These are phyloP conservation scores for Urocitellus parryii DNA, from an alignment of 2,113 vertebrate genomes.

Conservation along the genomic window DNA sequence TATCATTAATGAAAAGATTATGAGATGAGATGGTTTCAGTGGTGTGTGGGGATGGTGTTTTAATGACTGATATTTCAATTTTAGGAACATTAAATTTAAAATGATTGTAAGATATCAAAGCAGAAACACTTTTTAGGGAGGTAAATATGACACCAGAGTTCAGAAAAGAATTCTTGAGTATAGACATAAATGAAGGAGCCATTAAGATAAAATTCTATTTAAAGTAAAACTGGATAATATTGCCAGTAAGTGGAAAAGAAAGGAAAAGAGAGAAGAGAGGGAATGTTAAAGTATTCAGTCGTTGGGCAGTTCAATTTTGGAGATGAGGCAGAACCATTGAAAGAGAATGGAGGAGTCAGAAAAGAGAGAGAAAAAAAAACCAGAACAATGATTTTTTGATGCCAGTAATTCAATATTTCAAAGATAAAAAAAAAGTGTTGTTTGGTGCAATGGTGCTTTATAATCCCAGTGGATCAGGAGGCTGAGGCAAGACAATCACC, in stretches of 20 bases:
- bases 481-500: no score
- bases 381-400: not conserved
- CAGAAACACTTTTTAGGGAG: not conserved
- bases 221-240: not conserved
- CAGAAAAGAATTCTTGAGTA: not conserved
- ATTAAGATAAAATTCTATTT: not conserved
- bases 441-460: no score
- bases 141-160: not conserved
- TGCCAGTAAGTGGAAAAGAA: not conserved
- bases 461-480: no score
- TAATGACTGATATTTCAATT: not conserved
- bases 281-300: not conserved
- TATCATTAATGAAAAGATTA: not conserved
- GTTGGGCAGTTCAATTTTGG: not conserved
- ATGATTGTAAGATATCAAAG: not conserved
- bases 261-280: not conserved
- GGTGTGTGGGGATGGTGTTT: no score
- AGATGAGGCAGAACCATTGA: not conserved
- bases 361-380: not conserved
- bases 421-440: not conserved
- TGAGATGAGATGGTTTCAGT: not conserved
- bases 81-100: not conserved
- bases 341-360: not conserved
- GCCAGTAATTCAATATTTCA: not conserved
- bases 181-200: not conserved